Evolutionary conservation across 2,888 invertebrate genomes (phyloP).

Genomic region (Coelopa pilipes): DNA sequence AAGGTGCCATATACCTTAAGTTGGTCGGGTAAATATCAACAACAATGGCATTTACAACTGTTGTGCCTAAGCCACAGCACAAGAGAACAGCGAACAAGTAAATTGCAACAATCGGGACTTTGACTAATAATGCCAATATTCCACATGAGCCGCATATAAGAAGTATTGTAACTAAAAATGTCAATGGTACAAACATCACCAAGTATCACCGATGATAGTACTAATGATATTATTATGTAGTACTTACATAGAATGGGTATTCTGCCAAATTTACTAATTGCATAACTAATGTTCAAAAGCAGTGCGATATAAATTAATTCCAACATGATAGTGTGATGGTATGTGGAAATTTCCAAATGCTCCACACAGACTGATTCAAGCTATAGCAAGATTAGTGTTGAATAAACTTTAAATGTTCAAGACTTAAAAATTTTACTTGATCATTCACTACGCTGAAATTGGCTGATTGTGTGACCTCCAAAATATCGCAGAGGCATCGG

Average conservation of each 20-base stretch:
- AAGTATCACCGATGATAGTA: too few relatives aligned
- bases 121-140: constrained; percentile 46
- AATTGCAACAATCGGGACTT: constrained; percentile 48
- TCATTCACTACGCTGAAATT: constrained; percentile 40
- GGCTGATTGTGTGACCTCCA: constrained; percentile 43
- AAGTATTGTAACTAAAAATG: constrained; percentile 46
- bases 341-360: constrained; percentile 54
- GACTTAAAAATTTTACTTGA: constrained; percentile 31
- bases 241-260: constrained; percentile 50
- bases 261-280: constrained; percentile 51
- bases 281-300: constrained; percentile 48
- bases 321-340: constrained; percentile 52
- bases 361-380: constrained; percentile 43
- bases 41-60: constrained; percentile 55
- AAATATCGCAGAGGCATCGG: constrained; percentile 55
- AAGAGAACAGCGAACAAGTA: constrained; percentile 51
- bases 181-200: too few relatives aligned
- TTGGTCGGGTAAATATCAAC: constrained; percentile 61
- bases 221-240: not conserved
- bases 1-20: constrained; percentile 51
- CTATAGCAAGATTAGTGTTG: constrained; percentile 16
- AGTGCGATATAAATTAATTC: constrained; percentile 53
- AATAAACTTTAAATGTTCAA: not conserved
- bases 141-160: constrained; percentile 49
- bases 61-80: constrained; percentile 52